These are phyloP conservation scores for Zaprionus ghesquierei DNA, from an alignment of 1,140 invertebrate genomes.

Conservation along the genomic window DNA sequence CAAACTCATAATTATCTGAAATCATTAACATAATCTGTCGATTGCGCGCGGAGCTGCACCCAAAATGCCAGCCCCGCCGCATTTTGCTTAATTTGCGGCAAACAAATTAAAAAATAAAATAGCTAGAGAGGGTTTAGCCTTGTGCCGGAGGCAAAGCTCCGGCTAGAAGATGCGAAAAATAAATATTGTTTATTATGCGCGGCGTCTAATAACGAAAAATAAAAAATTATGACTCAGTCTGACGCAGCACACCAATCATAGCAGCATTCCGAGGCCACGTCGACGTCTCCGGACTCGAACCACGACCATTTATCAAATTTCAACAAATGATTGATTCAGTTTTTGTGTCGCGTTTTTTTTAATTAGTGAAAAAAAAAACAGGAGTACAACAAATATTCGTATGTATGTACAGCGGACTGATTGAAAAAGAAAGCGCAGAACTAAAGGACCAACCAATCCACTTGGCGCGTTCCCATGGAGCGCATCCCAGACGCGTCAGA, in stretches of 20 bases:
- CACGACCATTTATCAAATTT: conserved; percentile 74
- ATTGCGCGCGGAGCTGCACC: conserved; percentile 48
- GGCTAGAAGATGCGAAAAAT: conserved; percentile 8
- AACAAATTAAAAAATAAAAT: neutral
- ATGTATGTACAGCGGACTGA: conserved; percentile 27
- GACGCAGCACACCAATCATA: neutral
- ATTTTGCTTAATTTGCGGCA: conserved; percentile 31
- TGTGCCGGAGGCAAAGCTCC: neutral
- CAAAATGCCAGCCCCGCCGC: conserved; percentile 19
- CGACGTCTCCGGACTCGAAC: conserved; percentile 30
- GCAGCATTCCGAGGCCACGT: neutral
- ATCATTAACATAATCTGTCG: conserved; percentile 73
- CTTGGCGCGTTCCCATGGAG: conserved; percentile 52
- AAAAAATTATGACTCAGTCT: neutral
- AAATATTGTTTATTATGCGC: neutral
- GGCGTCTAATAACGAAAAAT: neutral
- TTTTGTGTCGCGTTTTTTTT: conserved; percentile 55
- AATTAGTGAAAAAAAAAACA: conserved; percentile 65
- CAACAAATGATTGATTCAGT: conserved; percentile 75
- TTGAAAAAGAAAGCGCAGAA: conserved; percentile 5
- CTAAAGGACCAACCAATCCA: conserved; percentile 35
- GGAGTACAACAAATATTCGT: conserved; percentile 46
- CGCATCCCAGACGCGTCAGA: neutral
- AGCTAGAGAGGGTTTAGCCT: neutral
- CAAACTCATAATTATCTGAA: conserved; percentile 67